These are phyloP conservation scores for Batillaria attramentaria DNA, from an alignment of 1,140 invertebrate genomes.

Conservation along the genomic window DNA sequence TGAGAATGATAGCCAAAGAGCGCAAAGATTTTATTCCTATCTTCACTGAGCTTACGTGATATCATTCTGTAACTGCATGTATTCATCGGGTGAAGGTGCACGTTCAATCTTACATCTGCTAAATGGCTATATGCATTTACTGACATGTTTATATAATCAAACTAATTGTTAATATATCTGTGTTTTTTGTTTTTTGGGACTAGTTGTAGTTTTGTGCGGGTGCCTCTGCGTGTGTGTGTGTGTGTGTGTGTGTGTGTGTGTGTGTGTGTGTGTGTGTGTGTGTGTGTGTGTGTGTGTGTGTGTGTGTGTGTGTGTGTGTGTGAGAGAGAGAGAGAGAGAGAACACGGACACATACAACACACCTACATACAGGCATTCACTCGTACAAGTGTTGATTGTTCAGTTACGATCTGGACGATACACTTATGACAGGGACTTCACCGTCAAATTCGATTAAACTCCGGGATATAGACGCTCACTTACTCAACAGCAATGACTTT, in stretches of 20 bases:
- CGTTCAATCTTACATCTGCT: background rate
- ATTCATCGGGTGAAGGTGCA: too few relatives aligned
- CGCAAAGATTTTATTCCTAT: background rate
- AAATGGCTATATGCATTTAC: background rate
- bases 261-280: too few relatives aligned
- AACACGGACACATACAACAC: background rate
- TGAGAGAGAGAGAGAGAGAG: background rate
- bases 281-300: too few relatives aligned
- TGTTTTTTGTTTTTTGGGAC: background rate
- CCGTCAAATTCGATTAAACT: background rate
- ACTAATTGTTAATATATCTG: background rate
- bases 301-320: background rate
- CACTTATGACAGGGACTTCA: background rate
- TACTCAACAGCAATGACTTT: constrained; percentile 65
- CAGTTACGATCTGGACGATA: too few relatives aligned
- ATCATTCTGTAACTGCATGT: too few relatives aligned
- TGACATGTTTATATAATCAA: background rate
- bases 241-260: background rate
- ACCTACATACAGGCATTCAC: too few relatives aligned
- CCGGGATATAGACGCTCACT: constrained; percentile 19
- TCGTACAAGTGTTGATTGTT: too few relatives aligned
- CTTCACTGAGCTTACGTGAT: too few relatives aligned
- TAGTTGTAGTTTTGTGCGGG: background rate
- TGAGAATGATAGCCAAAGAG: background rate
- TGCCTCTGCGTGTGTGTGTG: background rate